Base-by-base conservation (phyloP, 2,797 vertebrate genomes). In the Paedocypris micromegethes region DNA sequence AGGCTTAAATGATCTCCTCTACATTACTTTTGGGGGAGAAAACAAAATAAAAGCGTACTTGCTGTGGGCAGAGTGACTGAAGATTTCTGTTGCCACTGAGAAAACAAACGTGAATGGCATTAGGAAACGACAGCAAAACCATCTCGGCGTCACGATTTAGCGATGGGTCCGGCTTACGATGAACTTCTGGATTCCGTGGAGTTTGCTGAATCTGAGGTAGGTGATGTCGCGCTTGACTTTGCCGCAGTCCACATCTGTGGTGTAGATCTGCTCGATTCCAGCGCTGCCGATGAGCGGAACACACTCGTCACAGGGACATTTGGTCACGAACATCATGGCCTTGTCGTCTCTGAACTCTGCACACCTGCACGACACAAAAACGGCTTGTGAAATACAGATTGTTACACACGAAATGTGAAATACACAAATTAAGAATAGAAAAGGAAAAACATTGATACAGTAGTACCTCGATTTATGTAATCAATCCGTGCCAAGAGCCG, bases 241-340 rank as follows among this genome's bases (percentile, higher is more conserved):
- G 69, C 88, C 93, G 64, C 89, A 87, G 86, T 96, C 94, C 80
- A 90, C 85, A 82, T 97, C 95, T 2, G 89, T 89, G 58, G 94
- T 92, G 83, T 96, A 98, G 79, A 98, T 90, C 79, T 97, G 92
- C 40, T 93, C 93, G 83, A 98, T 88, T 54, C 95, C 94, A 4
- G 94, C 91, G 40, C 92, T 93, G 80, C 90, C 84, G 77, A 98
- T 96, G 84, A 98, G 87, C 70, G 95, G 94, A 8, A 97, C 83
- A 43, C 96, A 98, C 80, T 98, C 95, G 6, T 98, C 96, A 78
- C 95, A 98, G 0, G 96, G 96, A 75, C 93, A 98, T 68, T 98
- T 98, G 0, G 94, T 97, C 5, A 98, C 94, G 80, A 98, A 98
- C 85, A 98, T 86, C 89, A 96, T 90, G 62, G 90, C 91, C 81